Evolutionary conservation across 2,797 vertebrate species (phyloP).

Genomic region (Myiotriccus ornatus): DNA sequence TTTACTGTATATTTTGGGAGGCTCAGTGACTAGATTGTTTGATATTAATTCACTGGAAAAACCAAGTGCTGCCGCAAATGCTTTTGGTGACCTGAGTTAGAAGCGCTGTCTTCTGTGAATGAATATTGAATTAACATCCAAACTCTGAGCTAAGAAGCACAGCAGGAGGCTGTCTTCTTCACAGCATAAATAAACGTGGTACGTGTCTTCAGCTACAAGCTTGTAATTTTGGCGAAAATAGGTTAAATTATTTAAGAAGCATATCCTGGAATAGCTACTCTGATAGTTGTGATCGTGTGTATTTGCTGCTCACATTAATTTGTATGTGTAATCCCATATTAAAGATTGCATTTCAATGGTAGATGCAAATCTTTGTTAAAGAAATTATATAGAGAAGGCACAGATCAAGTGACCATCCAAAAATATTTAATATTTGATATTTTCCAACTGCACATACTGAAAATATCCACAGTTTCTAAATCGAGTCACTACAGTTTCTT

Average conservation of each 20-base stretch:
- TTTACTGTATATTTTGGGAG: neutral
- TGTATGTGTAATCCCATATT: neutral
- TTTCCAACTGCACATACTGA: neutral
- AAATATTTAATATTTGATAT: neutral
- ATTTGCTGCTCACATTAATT: neutral
- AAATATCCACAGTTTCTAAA: neutral
- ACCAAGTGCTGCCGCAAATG: neutral
- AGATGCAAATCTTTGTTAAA: neutral
- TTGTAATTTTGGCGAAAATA: neutral
- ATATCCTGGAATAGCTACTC: neutral
- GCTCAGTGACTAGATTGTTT: neutral
- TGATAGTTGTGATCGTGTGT: neutral
- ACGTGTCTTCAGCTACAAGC: neutral
- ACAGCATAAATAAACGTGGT: neutral
- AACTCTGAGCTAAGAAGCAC: neutral
- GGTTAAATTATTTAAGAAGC: neutral
- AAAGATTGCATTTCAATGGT: neutral
- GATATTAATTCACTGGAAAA: slow-evolving; percentile 10
- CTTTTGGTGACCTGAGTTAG: neutral
- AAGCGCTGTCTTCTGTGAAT: neutral
- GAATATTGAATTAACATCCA: neutral
- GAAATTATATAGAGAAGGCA: neutral
- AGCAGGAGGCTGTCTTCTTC: neutral
- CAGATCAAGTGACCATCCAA: neutral
- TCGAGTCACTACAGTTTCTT: neutral